Percentiles rank a stretch among this genome's conserved stretches.
Conservation (phyloP, 64 coral and sea anemone genomes). For the Montipora capricornis region DNA sequence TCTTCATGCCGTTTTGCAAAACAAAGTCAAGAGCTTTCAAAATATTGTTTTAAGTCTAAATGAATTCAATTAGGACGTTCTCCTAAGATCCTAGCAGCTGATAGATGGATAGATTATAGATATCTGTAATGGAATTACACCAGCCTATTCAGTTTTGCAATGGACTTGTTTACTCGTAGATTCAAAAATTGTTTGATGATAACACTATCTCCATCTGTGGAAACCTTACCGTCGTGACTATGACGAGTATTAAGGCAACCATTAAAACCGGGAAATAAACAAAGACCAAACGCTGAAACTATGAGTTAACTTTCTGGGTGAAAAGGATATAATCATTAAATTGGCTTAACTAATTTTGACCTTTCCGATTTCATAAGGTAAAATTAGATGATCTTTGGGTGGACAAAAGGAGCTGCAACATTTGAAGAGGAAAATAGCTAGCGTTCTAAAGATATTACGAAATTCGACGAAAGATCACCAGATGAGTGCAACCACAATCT, state of each 20-base stretch:
- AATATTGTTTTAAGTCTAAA: conserved; percentile 16
- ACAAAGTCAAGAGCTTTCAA: not conserved
- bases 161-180: not conserved
- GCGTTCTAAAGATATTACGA: too few species aligned
- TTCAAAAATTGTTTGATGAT: not conserved
- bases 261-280: not conserved
- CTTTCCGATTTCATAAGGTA: too few species aligned
- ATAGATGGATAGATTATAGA: not conserved
- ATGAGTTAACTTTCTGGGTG: not conserved
- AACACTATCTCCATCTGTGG: not conserved
- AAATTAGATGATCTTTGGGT: too few species aligned
- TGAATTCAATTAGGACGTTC: not conserved
- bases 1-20: not conserved
- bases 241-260: not conserved
- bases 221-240: not conserved
- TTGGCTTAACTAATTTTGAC: too few species aligned
- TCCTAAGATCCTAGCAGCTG: not conserved
- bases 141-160: not conserved
- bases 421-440: too few species aligned
- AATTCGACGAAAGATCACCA: too few species aligned
- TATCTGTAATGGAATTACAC: not conserved
- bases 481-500: too few species aligned
- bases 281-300: not conserved
- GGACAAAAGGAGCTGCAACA: too few species aligned
- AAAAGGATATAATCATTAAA: not conserved